Evolutionary conservation across 2,888 invertebrate species (phyloP), one percentile per base, ranked within the genome.

Genomic region (Lithophane socia): DNA sequence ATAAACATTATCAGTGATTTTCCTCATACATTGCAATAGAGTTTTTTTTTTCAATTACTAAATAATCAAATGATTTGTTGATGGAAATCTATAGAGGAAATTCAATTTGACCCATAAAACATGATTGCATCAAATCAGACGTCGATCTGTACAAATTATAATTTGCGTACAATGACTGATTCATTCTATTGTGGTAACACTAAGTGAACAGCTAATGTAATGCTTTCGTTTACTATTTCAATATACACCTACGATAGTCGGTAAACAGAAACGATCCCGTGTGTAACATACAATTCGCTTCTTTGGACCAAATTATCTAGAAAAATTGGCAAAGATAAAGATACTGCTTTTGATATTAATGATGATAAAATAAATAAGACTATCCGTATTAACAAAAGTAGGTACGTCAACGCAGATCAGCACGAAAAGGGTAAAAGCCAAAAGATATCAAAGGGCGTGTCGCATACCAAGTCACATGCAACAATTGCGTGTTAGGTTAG

Each of bases 111-210:
- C 71, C 80, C 64, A 84, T 73, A 79, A 83, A 86, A 54, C 58
- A 61, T 70, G 61, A 87, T 89, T 88, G 79, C 84, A 68, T 80
- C 79, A 79, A 69, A 72, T 79, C 73, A 61, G 71, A 80, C 76
- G 64, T 69, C 12, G 65, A 66, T 82, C 74, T 82, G 74, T 84
- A 84, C 79, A 80, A 87, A 87, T 82, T 37, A 63, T 82, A 80
- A 88, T 92, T 94, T 92, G 92, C 92, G 75, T 94, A 94, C 93
- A 94, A 94, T 93, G 88, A 84, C 80, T 88, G 84, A 88, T 77
- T 91, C 89, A 91, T 86, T 87, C 71, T 77, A 83, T 87, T 90
- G 84, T 79, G 63, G 52, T 77, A 82, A 81, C 75, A 72, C 68
- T 82, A 77, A 86, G 85, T 87, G 79, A 83, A 79, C 77, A 81